A percentile compares a stretch with the other conserved stretches of the same genome.
These are phyloP conservation scores for Hormiphora californensis DNA, from an alignment of 37 sponge, comb jelly and placozoan species.

Conservation along the genomic window DNA sequence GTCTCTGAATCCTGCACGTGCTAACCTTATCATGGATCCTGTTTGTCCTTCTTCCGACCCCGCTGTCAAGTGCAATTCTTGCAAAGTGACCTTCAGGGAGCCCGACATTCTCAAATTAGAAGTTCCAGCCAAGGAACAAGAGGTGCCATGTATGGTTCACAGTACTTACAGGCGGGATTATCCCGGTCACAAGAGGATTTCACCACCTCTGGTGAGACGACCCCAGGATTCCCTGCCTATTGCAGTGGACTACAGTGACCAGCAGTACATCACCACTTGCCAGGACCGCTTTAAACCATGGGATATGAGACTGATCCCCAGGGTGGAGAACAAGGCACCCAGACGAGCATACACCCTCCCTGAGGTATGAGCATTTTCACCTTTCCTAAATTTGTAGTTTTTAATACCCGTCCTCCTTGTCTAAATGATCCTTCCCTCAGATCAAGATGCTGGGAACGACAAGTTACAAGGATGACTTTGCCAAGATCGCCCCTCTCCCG, in stretches of 20 bases:
- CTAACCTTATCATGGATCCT: too few relatives aligned
- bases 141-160: not conserved
- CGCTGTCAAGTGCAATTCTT: not conserved
- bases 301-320: conserved; percentile 22
- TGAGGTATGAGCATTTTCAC: not conserved
- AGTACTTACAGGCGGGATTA: conserved; percentile 6
- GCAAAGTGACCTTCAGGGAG: not conserved
- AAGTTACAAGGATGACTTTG: conserved; percentile 51
- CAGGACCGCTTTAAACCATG: conserved; percentile 48
- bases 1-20: too few relatives aligned
- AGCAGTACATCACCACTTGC: conserved; percentile 23
- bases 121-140: too few relatives aligned
- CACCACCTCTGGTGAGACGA: conserved; percentile 4
- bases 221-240: conserved; percentile 42
- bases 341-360: conserved; percentile 2
- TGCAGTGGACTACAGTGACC: conserved; percentile 4
- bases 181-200: conserved; percentile 43
- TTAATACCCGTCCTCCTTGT: too few relatives aligned
- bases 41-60: too few relatives aligned
- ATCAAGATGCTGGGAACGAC: conserved; percentile 4
- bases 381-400: too few relatives aligned
- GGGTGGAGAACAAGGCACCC: conserved; percentile 49
- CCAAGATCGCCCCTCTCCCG: conserved; percentile 30
- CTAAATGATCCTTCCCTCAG: not conserved
- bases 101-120: not conserved